These are phyloP conservation scores for Antedon mediterranea DNA, from an alignment of 53 echinoderm and acorn worm species.

Conservation along the genomic window DNA sequence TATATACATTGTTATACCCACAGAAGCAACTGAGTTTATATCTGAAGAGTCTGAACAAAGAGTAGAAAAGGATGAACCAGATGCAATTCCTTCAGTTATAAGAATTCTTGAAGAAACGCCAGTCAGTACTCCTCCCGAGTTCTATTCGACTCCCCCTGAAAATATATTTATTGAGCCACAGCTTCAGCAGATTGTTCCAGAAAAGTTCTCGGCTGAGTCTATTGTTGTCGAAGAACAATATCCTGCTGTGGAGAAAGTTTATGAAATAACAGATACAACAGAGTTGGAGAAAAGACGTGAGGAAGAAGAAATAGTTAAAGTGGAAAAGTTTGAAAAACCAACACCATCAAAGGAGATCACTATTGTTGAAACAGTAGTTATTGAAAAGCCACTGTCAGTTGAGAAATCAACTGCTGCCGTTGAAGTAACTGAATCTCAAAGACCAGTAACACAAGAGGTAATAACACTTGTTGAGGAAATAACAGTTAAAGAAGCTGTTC, in stretches of 20 bases:
- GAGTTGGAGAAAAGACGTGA: background rate
- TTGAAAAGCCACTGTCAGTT: background rate
- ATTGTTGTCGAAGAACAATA: background rate
- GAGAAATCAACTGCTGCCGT: background rate
- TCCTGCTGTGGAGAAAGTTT: background rate
- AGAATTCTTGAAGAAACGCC: background rate
- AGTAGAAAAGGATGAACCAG: background rate
- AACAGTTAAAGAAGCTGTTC: background rate
- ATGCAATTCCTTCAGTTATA: background rate
- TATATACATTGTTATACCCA: background rate
- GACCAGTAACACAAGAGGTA: background rate
- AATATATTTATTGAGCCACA: background rate
- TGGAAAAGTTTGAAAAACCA: background rate
- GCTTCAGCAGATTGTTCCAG: background rate
- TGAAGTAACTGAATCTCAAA: background rate
- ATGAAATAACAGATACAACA: no score
- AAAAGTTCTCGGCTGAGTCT: background rate
- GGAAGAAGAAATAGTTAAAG: background rate
- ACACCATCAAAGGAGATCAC: constrained; percentile 1
- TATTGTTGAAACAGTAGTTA: background rate
- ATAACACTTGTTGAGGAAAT: background rate
- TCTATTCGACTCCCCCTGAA: background rate
- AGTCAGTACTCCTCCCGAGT: background rate
- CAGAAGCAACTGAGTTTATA: background rate
- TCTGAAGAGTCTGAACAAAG: background rate